Evolutionary conservation across 2,888 invertebrate genomes (phyloP), one percentile per base, ranked within the genome.

Genomic region (Molorchus minor): DNA sequence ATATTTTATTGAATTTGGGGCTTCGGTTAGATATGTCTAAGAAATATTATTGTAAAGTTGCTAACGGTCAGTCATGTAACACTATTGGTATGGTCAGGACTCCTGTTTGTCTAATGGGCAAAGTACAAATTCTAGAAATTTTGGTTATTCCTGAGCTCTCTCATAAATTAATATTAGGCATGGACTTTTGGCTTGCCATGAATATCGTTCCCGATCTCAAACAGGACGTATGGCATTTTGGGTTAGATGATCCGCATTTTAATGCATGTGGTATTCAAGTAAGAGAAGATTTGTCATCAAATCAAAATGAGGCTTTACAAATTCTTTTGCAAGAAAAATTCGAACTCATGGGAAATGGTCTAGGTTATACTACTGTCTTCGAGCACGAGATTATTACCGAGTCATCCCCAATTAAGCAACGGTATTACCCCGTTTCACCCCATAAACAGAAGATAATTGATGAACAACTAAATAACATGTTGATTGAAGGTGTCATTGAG

Each of bases 361-460:
- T 25, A 25, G 33, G 33, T 33, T n/a, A 7, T 33, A 33, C 33
- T n/a, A 33, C 5, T 10, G 33, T 33, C 33, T 33, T 33, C 7
- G 33, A 33, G 12, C 33, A 33, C 12, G 33, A 33, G 12, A 33
- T 33, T 7, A n/a, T 33, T 10, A 10, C n/a, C 3, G 33, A 33
- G 3, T 33, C 33, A 33, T 12, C 33, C 12, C 56, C 56, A 3
- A 40, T 51, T 36, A 56, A 56, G 21, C 47, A 56, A 13, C 38
- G 56, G 7, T 52, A 54, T 40, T 51, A 51, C 13, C 52, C 52
- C 8, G 52, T 51, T 13, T 51, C 52, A n/a, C 52, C 52, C 7
- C 16, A 10, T 12, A 49, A 51, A 21, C 52, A 51, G 13, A 51
- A 51, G 19, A 40, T 55, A 20, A 51, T 51, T n/a, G 19, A 51